Percentiles rank a stretch among this genome's conserved stretches.
phyloP scores from a whole-genome alignment of 2,797 vertebrate genomes.

The Acomys russatus region DNA sequence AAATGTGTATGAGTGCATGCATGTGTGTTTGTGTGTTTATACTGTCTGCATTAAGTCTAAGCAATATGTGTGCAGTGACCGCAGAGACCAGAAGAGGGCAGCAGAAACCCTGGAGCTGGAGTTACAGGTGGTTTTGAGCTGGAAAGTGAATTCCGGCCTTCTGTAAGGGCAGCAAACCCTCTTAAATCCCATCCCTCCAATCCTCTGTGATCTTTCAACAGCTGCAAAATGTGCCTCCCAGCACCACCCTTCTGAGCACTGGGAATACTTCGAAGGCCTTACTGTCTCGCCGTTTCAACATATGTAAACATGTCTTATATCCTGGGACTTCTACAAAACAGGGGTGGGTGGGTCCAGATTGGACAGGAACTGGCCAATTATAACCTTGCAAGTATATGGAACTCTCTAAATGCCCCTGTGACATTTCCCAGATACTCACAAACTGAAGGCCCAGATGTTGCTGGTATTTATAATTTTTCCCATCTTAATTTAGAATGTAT shows the following conservation, averaged over 20 bases:
- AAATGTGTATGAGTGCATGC: background rate
- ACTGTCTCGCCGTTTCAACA: rapidly evolving
- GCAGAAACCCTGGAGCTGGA: background rate
- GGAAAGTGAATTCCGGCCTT: background rate
- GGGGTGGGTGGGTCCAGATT: background rate
- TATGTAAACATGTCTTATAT: rapidly evolving
- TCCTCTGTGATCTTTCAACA: background rate
- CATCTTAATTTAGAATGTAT: rapidly evolving
- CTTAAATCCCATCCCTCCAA: background rate
- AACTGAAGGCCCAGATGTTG: background rate
- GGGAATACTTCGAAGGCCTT: background rate
- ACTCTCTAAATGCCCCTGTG: rapidly evolving
- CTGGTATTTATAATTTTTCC: background rate
- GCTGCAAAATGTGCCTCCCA: background rate
- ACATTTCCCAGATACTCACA: background rate
- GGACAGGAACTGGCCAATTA: rapidly evolving
- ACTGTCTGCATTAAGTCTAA: background rate
- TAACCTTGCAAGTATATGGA: background rate
- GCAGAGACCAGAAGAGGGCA: background rate
- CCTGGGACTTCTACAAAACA: background rate
- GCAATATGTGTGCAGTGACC: background rate
- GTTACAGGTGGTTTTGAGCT: background rate
- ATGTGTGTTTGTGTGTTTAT: too few relatives aligned
- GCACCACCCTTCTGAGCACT: rapidly evolving
- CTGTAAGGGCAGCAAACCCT: too few relatives aligned